Conservation (phyloP, 53 echinoderm and acorn worm genomes). For the Hippasteria phrygiana region DNA sequence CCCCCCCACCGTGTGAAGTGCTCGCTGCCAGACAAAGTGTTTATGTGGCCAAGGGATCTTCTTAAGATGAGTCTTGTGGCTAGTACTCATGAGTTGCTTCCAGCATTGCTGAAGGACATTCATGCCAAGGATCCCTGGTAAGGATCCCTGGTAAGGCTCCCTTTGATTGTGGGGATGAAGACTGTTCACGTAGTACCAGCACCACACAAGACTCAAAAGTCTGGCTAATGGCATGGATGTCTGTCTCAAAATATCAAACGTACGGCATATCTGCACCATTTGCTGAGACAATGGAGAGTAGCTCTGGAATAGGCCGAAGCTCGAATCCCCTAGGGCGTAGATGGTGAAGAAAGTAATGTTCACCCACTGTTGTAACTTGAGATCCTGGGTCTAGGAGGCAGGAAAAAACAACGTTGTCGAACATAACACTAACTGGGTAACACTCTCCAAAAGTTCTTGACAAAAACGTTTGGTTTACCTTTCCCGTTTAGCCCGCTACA, state of each 20-base stretch:
- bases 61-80: neutral
- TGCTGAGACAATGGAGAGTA: conserved; percentile 46
- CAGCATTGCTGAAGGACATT: conserved; percentile 56
- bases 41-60: conserved; percentile 21
- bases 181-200: conserved; percentile 7
- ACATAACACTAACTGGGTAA: neutral
- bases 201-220: conserved; percentile 27
- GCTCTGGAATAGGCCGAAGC: conserved; percentile 6
- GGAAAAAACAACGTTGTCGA: neutral
- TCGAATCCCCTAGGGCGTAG: conserved; percentile 35
- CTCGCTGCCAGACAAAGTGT: conserved; percentile 40
- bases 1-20: too few species aligned
- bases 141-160: neutral
- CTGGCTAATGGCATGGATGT: neutral
- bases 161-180: too few species aligned
- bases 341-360: conserved; percentile 5
- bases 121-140: conserved; percentile 46
- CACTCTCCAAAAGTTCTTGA: conserved; percentile 37
- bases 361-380: conserved; percentile 61
- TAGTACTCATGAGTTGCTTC: conserved; percentile 18
- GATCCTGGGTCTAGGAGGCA: conserved; percentile 63
- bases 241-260: conserved; percentile 50
- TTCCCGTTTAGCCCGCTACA: neutral
- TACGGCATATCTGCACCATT: conserved; percentile 47
- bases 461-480: neutral